phyloP scores from a whole-genome alignment of 2,888 invertebrate species.

The Biston betularia region DNA sequence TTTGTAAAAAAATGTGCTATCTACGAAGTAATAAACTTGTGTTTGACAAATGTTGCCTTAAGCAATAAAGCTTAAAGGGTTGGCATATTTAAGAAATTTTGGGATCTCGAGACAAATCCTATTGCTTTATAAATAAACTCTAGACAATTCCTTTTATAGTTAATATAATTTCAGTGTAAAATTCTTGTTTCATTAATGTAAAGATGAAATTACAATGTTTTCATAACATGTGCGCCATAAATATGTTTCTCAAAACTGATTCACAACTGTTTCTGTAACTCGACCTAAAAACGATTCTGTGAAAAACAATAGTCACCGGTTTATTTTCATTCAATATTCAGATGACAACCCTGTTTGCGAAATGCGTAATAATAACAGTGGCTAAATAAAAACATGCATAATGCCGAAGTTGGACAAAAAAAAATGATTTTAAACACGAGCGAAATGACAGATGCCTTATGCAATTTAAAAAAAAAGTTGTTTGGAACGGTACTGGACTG shows the following conservation, averaged over 20 bases:
- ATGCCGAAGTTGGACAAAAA: background rate
- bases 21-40: conserved; percentile 43
- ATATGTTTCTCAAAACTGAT: conserved; percentile 26
- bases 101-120: background rate
- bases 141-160: background rate
- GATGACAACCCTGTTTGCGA: conserved; percentile 29
- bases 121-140: too few relatives aligned
- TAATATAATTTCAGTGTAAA: background rate
- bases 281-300: conserved; percentile 30
- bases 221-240: conserved; percentile 11
- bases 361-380: conserved; percentile 23
- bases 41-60: conserved; percentile 22
- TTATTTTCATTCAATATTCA: conserved; percentile 22
- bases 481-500: conserved; percentile 56
- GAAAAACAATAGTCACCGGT: conserved; percentile 26
- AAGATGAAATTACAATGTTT: conserved; percentile 1
- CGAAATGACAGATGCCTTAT: conserved; percentile 51
- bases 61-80: background rate
- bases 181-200: background rate
- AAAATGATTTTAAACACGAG: conserved; percentile 31
- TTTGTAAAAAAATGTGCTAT: conserved; percentile 57
- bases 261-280: conserved; percentile 21
- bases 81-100: conserved; percentile 4
- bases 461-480: conserved; percentile 49
- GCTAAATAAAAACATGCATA: background rate